Evolutionary conservation across 1,140 invertebrate genomes (phyloP).

Genomic region (Drosophila mojavensis): DNA sequence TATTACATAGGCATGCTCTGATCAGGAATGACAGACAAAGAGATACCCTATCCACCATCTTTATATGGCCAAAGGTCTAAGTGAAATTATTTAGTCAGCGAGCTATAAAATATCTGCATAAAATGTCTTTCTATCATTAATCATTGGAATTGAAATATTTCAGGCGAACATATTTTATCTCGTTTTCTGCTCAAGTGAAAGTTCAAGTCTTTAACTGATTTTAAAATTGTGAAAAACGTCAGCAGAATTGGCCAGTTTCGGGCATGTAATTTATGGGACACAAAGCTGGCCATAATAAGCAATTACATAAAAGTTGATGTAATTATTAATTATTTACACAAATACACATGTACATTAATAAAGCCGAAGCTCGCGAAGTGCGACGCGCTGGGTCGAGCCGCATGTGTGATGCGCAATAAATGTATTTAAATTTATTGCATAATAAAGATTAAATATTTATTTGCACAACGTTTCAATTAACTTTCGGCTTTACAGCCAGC

Average conservation of each 20-base stretch:
- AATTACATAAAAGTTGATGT: slow-evolving; percentile 79
- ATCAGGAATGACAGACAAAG: too few species aligned
- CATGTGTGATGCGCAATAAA: slow-evolving; percentile 56
- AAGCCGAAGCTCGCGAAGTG: slow-evolving; percentile 38
- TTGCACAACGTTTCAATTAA: slow-evolving; percentile 83
- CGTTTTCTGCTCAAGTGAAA: too few species aligned
- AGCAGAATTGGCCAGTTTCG: slow-evolving; percentile 23
- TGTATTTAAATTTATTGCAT: slow-evolving; percentile 83
- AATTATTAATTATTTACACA: slow-evolving; percentile 78
- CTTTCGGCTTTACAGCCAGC: slow-evolving; percentile 65
- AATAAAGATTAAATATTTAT: slow-evolving; percentile 83
- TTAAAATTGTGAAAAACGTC: background rate
- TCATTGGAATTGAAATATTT: too few species aligned
- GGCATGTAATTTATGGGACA: slow-evolving; percentile 46
- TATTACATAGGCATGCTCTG: too few species aligned
- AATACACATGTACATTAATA: slow-evolving; percentile 39
- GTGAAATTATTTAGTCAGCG: too few species aligned
- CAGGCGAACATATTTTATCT: too few species aligned
- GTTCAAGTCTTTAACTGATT: background rate
- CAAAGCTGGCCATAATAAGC: slow-evolving; percentile 70
- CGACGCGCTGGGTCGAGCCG: slow-evolving; percentile 10
- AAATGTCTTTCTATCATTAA: too few species aligned
- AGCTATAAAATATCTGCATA: too few species aligned
- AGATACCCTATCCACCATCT: too few species aligned
- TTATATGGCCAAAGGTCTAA: too few species aligned